phyloP scores from a whole-genome alignment of 2,113 vertebrate genomes.

The Anolis carolinensis region DNA sequence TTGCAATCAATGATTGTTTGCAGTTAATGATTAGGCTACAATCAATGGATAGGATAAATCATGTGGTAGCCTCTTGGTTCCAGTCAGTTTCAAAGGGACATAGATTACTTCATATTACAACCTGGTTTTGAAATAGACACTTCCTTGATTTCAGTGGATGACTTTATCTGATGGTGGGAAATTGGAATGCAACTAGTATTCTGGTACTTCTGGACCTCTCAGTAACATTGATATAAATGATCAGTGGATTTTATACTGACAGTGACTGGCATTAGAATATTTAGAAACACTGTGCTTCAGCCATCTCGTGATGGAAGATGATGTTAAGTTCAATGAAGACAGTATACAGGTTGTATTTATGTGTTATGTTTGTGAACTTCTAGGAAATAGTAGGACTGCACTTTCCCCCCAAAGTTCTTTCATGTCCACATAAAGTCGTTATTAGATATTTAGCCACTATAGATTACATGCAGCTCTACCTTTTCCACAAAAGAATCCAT shows the following conservation, averaged over 20 bases:
- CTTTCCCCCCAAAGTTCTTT: background rate
- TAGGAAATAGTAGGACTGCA: background rate
- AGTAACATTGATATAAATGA: background rate
- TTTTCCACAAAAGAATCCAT: too few relatives aligned
- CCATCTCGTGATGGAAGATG: too few relatives aligned
- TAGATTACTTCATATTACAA: background rate
- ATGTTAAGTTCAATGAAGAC: too few relatives aligned
- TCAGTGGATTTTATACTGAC: background rate
- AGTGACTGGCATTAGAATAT: background rate
- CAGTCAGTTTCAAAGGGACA: background rate
- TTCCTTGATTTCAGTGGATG: background rate
- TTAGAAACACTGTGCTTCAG: background rate
- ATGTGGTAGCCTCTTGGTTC: background rate
- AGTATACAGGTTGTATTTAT: too few relatives aligned
- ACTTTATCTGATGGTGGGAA: background rate
- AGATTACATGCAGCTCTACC: too few relatives aligned
- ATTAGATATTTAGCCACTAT: background rate
- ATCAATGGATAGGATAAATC: background rate
- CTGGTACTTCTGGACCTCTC: background rate
- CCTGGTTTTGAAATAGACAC: background rate
- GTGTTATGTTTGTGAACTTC: too few relatives aligned
- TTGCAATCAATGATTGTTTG: background rate
- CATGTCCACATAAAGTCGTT: background rate
- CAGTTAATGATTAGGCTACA: background rate
- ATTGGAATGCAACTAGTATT: background rate